These are phyloP conservation scores for Danio albolineatus DNA, from an alignment of 2,797 vertebrate species.

Conservation along the genomic window DNA sequence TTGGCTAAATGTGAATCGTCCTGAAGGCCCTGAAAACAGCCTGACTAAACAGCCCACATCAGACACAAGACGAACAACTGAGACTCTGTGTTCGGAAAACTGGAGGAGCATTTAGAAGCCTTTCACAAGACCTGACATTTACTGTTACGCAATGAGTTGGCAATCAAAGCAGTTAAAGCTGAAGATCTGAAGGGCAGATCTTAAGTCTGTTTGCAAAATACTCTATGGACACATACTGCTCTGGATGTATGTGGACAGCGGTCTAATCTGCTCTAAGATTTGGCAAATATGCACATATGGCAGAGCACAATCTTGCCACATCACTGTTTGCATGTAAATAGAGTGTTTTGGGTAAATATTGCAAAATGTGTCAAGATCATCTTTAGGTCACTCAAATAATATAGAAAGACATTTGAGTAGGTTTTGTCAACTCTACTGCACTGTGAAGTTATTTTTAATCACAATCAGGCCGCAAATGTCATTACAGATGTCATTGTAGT, in stretches of 20 bases:
- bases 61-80: conserved; percentile 42
- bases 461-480: not conserved
- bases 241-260: not conserved
- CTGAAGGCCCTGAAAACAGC: conserved; percentile 24
- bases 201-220: conserved; percentile 37
- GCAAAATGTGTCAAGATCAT: not conserved
- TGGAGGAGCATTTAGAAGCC: conserved; percentile 5
- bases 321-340: not conserved
- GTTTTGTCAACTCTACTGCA: not conserved
- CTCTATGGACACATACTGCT: not conserved
- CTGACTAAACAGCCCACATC: conserved; percentile 35
- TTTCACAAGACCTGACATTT: conserved; percentile 41
- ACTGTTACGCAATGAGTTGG: conserved; percentile 43
- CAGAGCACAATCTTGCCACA: not conserved
- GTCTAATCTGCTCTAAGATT: not conserved
- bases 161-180: conserved; percentile 51
- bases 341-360: not conserved
- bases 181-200: conserved; percentile 7
- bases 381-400: not conserved
- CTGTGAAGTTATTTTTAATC: not conserved
- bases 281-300: conserved; percentile 12
- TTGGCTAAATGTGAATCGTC: conserved; percentile 33
- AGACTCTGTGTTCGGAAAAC: conserved; percentile 16
- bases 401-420: not conserved
- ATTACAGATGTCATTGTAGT: not conserved